A percentile compares a stretch with the other conserved stretches of the same genome.
Conservation (phyloP, 2,888 invertebrate species). For the Eugnorisma glareosa region DNA sequence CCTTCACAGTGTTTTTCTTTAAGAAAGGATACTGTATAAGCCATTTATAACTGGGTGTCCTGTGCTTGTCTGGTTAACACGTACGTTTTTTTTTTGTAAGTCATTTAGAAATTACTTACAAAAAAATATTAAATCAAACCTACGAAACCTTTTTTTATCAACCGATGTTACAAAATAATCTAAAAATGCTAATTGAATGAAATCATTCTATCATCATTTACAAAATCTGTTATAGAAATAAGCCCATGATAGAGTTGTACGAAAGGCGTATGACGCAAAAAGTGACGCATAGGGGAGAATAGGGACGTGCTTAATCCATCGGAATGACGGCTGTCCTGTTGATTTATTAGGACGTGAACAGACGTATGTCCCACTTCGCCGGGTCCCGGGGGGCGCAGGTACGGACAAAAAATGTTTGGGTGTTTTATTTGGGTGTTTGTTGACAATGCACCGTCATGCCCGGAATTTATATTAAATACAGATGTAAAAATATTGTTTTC, state of each 20-base stretch:
- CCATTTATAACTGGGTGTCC: not conserved
- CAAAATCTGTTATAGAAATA: constrained; percentile 59
- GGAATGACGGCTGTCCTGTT: constrained; percentile 80
- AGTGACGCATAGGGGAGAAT: constrained; percentile 71
- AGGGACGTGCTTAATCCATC: constrained; percentile 76
- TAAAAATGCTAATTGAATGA: constrained; percentile 26
- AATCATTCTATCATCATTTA: constrained; percentile 55
- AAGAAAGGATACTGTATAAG: not conserved
- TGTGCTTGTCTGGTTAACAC: not conserved
- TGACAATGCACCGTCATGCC: constrained; percentile 83
- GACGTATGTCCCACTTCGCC: constrained; percentile 75
- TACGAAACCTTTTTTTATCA: not conserved
- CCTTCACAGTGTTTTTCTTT: not conserved
- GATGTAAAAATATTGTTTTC: constrained; percentile 48
- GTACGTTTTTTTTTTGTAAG: not conserved
- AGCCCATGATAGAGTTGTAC: constrained; percentile 66
- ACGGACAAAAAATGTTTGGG: constrained; percentile 82
- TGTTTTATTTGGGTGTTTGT: constrained; percentile 85
- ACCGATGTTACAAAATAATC: constrained; percentile 7
- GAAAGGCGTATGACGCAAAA: constrained; percentile 69
- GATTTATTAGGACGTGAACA: constrained; percentile 85
- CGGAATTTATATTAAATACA: constrained; percentile 69
- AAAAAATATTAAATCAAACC: not conserved
- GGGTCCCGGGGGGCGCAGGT: constrained; percentile 76
- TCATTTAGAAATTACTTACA: not conserved